These are phyloP conservation scores for Syngnathus floridae DNA, from an alignment of 2,113 vertebrate genomes.

Conservation along the genomic window DNA sequence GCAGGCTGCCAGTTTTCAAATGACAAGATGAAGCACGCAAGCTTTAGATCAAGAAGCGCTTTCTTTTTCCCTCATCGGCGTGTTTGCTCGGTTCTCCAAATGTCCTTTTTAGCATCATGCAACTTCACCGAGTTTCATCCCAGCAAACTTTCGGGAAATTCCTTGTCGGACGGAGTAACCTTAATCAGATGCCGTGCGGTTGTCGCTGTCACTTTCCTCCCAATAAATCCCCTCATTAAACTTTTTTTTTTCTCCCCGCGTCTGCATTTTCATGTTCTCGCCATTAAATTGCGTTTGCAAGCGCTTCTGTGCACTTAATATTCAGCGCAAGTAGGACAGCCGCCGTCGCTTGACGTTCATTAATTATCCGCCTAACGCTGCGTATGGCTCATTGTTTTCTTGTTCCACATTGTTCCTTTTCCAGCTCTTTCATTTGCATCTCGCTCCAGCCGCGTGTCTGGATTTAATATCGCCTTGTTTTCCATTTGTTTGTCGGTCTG, in stretches of 20 bases:
- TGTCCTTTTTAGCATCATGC: not conserved
- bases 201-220: conserved; percentile 23
- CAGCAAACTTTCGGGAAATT: not conserved
- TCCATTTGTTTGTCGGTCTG: not conserved
- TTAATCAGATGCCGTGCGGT: conserved; percentile 6
- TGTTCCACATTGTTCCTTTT: conserved; percentile 55
- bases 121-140: not conserved
- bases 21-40: conserved; percentile 2
- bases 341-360: conserved; percentile 62
- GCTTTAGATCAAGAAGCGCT: not conserved
- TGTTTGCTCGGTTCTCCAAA: not conserved
- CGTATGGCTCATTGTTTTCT: conserved; percentile 61
- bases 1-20: conserved; percentile 14
- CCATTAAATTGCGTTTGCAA: conserved; percentile 39
- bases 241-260: conserved; percentile 19
- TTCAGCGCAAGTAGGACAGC: conserved; percentile 55
- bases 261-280: conserved; percentile 34
- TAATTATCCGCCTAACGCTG: conserved; percentile 63
- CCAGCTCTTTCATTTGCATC: conserved; percentile 51
- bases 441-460: conserved; percentile 4
- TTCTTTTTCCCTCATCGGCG: not conserved
- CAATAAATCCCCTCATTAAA: conserved; percentile 18
- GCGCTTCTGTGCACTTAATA: conserved; percentile 19
- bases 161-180: not conserved
- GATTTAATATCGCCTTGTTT: conserved; percentile 5